Evolutionary conservation across 2,888 invertebrate species (phyloP).

Genomic region (Euplexia lucipara): DNA sequence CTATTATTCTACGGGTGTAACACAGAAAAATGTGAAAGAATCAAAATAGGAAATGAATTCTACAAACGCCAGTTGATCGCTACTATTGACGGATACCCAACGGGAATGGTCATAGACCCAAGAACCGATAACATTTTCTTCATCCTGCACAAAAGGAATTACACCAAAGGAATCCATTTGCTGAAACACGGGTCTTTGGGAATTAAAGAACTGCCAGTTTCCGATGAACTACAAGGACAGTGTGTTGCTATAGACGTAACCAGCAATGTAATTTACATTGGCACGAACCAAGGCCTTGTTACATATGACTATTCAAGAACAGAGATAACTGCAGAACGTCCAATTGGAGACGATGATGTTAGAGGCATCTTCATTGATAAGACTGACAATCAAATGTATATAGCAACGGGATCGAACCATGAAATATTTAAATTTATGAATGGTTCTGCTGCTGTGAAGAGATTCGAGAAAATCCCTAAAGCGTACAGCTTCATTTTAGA

Average conservation of each 20-base stretch:
- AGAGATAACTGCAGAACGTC: conserved; percentile 83
- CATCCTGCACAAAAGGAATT: conserved; percentile 84
- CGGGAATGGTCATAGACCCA: conserved; percentile 83
- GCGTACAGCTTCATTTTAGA: conserved; percentile 86
- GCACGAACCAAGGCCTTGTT: conserved; percentile 85
- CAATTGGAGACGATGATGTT: conserved; percentile 87
- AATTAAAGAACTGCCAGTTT: conserved; percentile 80
- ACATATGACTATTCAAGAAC: conserved; percentile 81
- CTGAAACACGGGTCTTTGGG: conserved; percentile 84
- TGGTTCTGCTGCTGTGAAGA: conserved; percentile 83
- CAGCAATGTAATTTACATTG: conserved; percentile 81
- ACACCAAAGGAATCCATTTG: conserved; percentile 85
- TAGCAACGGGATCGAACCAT: conserved; percentile 81
- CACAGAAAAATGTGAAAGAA: conserved; percentile 82
- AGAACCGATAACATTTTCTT: conserved; percentile 85
- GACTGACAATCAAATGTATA: conserved; percentile 84
- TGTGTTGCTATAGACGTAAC: conserved; percentile 80
- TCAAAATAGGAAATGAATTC: conserved; percentile 82
- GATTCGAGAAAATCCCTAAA: conserved; percentile 84
- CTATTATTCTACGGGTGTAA: conserved; percentile 52
- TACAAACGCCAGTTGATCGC: conserved; percentile 85
- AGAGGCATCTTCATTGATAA: conserved; percentile 84
- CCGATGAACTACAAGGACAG: conserved; percentile 83
- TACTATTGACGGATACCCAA: conserved; percentile 84
- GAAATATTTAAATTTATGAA: conserved; percentile 85